phyloP scores from a whole-genome alignment of 2,797 vertebrate genomes.

The Apodemus agrarius region DNA sequence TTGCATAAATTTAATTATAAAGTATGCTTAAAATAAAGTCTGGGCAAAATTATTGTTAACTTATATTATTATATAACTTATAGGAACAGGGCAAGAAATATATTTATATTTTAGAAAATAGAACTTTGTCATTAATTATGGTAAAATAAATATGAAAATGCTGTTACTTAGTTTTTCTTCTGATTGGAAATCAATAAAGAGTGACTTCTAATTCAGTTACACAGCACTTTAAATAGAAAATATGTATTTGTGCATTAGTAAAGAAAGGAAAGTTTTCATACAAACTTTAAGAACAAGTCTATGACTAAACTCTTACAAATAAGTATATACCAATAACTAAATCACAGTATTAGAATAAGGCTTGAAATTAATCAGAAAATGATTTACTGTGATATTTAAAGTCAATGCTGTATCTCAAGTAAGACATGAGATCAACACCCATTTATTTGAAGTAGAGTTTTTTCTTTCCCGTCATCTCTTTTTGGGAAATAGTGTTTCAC shows the following conservation, averaged over 20 bases:
- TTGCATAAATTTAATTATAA: background rate
- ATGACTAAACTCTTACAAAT: constrained; percentile 8
- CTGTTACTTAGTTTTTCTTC: constrained; percentile 17
- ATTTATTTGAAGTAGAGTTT: background rate
- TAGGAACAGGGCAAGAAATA: background rate
- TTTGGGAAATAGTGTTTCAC: background rate
- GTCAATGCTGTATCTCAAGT: constrained; percentile 21
- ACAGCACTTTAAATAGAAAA: background rate
- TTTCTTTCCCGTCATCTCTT: background rate
- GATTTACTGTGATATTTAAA: background rate
- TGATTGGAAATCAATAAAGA: constrained; percentile 18
- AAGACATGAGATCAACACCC: constrained; percentile 48
- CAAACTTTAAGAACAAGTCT: constrained; percentile 11
- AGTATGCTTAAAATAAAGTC: background rate
- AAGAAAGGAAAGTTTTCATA: constrained; percentile 2
- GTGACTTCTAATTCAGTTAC: constrained; percentile 29
- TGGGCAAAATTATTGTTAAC: constrained; percentile 11
- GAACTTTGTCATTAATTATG: background rate
- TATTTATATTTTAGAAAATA: constrained; percentile 40
- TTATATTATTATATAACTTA: constrained; percentile 27
- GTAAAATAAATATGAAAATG: constrained; percentile 39
- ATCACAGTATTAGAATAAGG: constrained; percentile 25
- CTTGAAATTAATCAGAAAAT: constrained; percentile 17
- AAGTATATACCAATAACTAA: constrained; percentile 6
- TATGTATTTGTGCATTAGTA: background rate